phyloP scores from a whole-genome alignment of 2,113 vertebrate species.

The Psettodes erumei region DNA sequence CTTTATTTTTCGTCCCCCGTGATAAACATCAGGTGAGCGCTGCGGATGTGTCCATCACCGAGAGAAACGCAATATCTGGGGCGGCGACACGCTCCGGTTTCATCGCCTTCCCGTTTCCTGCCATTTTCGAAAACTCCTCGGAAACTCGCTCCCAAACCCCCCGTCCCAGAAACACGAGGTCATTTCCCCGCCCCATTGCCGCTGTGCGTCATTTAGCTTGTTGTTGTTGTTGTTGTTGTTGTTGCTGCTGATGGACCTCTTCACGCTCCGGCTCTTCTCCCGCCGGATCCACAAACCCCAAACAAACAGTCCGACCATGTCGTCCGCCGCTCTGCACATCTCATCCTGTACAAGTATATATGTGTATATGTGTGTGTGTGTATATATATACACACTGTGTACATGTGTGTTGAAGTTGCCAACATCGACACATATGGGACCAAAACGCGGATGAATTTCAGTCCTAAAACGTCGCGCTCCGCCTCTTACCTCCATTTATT shows the following conservation, averaged over 20 bases:
- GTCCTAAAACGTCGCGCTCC: too few species aligned
- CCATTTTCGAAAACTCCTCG: constrained; percentile 16
- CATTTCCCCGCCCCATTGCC: constrained; percentile 55
- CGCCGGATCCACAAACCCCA: constrained; percentile 18
- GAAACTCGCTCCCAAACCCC: too few species aligned
- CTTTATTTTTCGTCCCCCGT: neutral
- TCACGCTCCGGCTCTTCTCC: constrained; percentile 18
- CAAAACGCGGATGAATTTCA: neutral
- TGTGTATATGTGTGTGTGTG: too few species aligned
- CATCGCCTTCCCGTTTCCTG: too few species aligned
- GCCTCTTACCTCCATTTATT: too few species aligned
- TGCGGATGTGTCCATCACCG: constrained; percentile 42
- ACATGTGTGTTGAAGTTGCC: too few species aligned
- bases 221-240: constrained; percentile 21
- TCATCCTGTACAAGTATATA: too few species aligned
- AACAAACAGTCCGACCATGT: too few species aligned
- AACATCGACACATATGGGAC: neutral
- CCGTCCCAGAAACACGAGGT: constrained; percentile 25
- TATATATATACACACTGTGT: too few species aligned
- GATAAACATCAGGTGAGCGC: constrained; percentile 41
- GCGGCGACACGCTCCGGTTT: constrained; percentile 18
- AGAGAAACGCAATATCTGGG: constrained; percentile 26
- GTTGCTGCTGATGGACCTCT: constrained; percentile 32
- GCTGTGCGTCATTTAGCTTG: constrained; percentile 41
- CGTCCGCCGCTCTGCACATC: too few species aligned